These are phyloP conservation scores for Callimorpha dominula DNA, from an alignment of 2,888 invertebrate species.

Conservation along the genomic window DNA sequence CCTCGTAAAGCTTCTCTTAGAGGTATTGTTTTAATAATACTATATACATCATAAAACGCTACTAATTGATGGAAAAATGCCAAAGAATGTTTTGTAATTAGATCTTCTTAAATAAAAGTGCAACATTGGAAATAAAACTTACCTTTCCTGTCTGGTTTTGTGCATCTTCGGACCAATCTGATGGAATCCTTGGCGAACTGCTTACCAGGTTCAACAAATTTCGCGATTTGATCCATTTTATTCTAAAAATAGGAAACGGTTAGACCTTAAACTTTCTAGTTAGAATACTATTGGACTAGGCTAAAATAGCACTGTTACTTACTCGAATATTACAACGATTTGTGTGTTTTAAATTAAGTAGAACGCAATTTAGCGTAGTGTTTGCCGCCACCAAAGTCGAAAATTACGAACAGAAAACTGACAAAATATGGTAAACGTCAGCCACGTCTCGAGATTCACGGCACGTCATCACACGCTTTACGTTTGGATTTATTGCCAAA, in stretches of 20 bases:
- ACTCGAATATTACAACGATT: constrained; percentile 34
- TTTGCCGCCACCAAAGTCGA: constrained; percentile 41
- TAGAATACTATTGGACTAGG: constrained; percentile 4
- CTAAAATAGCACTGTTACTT: constrained; percentile 34
- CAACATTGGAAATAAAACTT: constrained; percentile 20
- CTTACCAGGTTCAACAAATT: constrained; percentile 97
- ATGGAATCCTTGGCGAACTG: constrained; percentile 99
- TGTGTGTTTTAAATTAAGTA: constrained; percentile 29
- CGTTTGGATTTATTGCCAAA: constrained; percentile 58
- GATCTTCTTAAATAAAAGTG: too few relatives aligned
- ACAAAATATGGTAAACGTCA: constrained; percentile 73
- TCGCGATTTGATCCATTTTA: constrained; percentile 98
- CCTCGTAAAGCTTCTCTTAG: not conserved
- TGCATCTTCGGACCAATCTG: constrained; percentile 99
- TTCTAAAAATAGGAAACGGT: constrained; percentile 68
- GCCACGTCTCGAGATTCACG: constrained; percentile 80
- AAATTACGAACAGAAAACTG: constrained; percentile 57
- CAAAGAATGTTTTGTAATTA: constrained; percentile 38
- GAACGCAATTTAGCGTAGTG: constrained; percentile 41
- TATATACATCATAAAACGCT: not conserved
- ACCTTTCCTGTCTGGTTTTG: constrained; percentile 99
- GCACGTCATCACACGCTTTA: constrained; percentile 73
- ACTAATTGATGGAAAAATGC: constrained; percentile 41
- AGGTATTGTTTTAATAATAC: not conserved
- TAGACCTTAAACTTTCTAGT: constrained; percentile 19